Evolutionary conservation across 2,797 vertebrate genomes (phyloP).

Genomic region (Circus cinereus): DNA sequence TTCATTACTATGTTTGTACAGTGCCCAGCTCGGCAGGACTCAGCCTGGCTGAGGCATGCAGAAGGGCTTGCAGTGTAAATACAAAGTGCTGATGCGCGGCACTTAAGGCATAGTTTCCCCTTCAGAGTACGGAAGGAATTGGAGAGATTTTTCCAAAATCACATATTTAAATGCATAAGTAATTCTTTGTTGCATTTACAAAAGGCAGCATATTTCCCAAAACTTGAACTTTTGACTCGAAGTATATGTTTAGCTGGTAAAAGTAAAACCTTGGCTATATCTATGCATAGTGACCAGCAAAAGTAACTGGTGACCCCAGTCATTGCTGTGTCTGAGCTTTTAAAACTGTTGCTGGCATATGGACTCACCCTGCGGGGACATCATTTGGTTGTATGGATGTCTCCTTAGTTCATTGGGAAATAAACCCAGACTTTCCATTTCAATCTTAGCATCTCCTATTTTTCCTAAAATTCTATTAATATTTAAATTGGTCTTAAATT

Average conservation of each 20-base stretch:
- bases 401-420: not conserved
- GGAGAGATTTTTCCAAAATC: not conserved
- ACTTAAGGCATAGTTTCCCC: not conserved
- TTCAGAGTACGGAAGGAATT: not conserved
- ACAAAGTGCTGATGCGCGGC: not conserved
- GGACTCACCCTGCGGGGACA: not conserved
- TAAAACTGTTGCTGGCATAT: not conserved
- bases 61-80: not conserved
- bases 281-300: not conserved
- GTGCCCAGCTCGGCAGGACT: not conserved
- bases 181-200: not conserved
- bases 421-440: not conserved
- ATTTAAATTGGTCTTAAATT: not conserved
- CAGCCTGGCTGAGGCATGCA: not conserved
- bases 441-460: not conserved
- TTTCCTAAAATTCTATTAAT: not conserved
- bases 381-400: not conserved
- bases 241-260: not conserved
- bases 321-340: not conserved
- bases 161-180: not conserved
- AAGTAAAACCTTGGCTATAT: not conserved
- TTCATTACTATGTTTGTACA: not conserved
- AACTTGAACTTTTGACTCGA: not conserved
- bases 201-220: not conserved
- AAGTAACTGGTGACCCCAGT: not conserved